Percentiles rank a stretch among this genome's conserved stretches.
phyloP scores from a whole-genome alignment of 2,888 invertebrate species.

The Metellina segmentata region DNA sequence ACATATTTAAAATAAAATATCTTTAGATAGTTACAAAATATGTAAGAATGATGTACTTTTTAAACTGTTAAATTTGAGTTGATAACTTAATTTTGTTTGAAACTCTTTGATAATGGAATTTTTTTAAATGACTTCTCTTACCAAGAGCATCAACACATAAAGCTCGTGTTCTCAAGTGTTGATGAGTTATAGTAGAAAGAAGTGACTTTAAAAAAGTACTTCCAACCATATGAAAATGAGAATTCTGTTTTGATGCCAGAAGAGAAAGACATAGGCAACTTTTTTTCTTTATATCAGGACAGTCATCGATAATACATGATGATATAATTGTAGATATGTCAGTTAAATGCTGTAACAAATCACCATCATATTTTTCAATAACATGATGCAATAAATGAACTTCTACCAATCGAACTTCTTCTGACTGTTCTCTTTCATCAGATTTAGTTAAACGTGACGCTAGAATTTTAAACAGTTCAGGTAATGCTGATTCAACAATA shows the following conservation, averaged over 20 bases:
- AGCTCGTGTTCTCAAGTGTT: constrained; percentile 90
- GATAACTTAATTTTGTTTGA: no score
- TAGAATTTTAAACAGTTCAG: constrained; percentile 88
- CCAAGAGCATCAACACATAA: constrained; percentile 88
- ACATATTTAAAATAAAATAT: no score
- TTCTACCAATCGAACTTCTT: constrained; percentile 90
- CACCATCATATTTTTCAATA: constrained; percentile 85
- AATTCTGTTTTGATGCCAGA: constrained; percentile 85
- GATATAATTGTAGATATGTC: constrained; percentile 88
- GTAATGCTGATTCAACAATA: constrained; percentile 85
- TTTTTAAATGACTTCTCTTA: constrained; percentile 79
- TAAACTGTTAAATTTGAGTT: no score
- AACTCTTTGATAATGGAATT: no score
- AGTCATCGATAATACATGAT: constrained; percentile 88
- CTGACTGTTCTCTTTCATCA: constrained; percentile 87
- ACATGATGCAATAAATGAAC: constrained; percentile 86
- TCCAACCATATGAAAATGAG: constrained; percentile 88
- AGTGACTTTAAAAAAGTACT: constrained; percentile 89
- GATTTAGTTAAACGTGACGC: constrained; percentile 89
- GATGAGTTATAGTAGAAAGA: constrained; percentile 88
- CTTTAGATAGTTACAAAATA: no score
- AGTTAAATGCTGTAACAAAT: constrained; percentile 87
- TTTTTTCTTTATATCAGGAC: constrained; percentile 89
- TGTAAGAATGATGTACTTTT: no score
- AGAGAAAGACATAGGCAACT: constrained; percentile 88